Evolutionary conservation across 2,888 invertebrate genomes (phyloP).

Genomic region (Artemia sinica): DNA sequence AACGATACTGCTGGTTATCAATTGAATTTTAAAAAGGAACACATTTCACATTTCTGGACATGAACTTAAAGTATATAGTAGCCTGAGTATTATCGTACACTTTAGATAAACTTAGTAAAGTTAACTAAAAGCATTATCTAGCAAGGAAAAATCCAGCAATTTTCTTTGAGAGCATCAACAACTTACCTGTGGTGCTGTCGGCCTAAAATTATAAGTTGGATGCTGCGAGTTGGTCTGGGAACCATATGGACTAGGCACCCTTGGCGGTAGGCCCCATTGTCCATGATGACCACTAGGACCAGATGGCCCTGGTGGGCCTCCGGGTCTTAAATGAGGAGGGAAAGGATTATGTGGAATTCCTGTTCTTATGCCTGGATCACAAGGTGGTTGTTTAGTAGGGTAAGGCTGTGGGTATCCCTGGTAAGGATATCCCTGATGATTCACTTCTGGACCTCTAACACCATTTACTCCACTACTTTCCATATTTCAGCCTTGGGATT

Average conservation of each 20-base stretch:
- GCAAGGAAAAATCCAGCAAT: too few relatives aligned
- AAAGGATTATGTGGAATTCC: conserved; percentile 2
- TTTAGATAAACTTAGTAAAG: too few relatives aligned
- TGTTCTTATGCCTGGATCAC: neutral
- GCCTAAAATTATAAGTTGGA: neutral
- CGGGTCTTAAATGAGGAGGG: conserved; percentile 4
- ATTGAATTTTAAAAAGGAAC: too few relatives aligned
- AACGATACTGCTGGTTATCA: too few relatives aligned
- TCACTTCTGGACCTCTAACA: conserved; percentile 12
- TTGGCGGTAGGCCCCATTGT: conserved; percentile 7
- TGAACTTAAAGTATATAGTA: too few relatives aligned
- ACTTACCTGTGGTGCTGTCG: neutral
- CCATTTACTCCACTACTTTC: conserved; percentile 13
- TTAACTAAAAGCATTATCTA: too few relatives aligned
- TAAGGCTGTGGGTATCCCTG: conserved; percentile 13
- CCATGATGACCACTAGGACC: neutral
- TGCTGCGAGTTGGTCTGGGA: conserved; percentile 10
- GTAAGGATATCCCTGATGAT: conserved; percentile 8
- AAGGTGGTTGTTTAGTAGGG: conserved; percentile 9
- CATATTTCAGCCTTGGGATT: neutral
- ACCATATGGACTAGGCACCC: conserved; percentile 13
- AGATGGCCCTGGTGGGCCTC: neutral
- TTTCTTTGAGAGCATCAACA: too few relatives aligned
- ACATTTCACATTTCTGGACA: too few relatives aligned
- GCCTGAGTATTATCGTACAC: too few relatives aligned